Conservation (phyloP, 2,888 invertebrate species). For the Paralinhomoeus sp. region DNA sequence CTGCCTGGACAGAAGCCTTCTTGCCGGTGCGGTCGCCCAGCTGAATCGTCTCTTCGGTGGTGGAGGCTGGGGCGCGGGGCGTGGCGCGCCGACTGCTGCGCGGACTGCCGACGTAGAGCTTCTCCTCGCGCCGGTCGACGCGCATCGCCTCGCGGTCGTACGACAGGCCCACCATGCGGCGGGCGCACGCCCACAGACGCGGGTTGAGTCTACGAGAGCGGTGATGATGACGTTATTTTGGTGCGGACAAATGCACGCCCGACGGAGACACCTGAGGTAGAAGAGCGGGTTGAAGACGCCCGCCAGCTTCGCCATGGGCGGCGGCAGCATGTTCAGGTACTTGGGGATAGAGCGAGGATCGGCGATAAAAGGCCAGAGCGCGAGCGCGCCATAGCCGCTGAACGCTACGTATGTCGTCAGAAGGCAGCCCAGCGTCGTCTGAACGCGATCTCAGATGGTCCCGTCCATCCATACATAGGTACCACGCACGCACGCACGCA, state of each 20-base stretch:
- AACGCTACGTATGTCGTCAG: constrained; percentile 13
- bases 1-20: too few relatives aligned
- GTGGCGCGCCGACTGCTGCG: too few relatives aligned
- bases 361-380: constrained; percentile 19
- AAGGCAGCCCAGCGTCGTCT: neutral
- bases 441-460: neutral
- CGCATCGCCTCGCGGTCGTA: constrained; percentile 1
- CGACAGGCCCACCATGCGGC: neutral
- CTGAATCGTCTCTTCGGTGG: too few relatives aligned
- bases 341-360: constrained; percentile 15
- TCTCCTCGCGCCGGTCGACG: too few relatives aligned
- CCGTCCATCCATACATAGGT: too few relatives aligned
- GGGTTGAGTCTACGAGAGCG: neutral
- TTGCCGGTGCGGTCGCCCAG: too few relatives aligned
- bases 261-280: constrained; percentile 8
- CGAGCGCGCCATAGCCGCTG: constrained; percentile 21
- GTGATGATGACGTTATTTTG: neutral
- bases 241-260: neutral
- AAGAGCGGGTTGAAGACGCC: constrained; percentile 21
- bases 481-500: too few relatives aligned
- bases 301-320: constrained; percentile 21
- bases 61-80: too few relatives aligned
- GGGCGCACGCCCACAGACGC: neutral
- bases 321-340: constrained; percentile 21
- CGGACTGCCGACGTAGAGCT: too few relatives aligned